These are phyloP conservation scores for Jaculus jaculus DNA, from an alignment of 2,113 vertebrate genomes.

Conservation along the genomic window DNA sequence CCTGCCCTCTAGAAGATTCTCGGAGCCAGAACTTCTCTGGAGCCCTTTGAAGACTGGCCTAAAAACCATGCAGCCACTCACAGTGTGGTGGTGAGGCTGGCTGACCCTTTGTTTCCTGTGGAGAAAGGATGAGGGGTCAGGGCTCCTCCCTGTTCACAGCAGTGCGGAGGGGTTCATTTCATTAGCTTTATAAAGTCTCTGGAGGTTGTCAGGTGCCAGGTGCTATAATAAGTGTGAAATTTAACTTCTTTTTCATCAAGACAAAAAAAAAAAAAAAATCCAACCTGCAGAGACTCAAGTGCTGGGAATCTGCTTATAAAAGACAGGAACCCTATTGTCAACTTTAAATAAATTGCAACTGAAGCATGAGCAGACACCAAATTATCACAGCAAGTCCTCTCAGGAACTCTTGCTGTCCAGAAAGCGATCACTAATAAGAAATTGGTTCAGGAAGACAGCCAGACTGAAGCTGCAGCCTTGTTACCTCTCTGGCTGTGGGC, in stretches of 20 bases:
- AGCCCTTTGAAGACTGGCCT: conserved; percentile 36
- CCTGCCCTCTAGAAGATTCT: background rate
- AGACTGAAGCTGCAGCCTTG: conserved; percentile 54
- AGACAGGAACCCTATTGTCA: conserved; percentile 63
- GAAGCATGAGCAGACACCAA: conserved; percentile 79
- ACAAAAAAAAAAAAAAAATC: conserved; percentile 39
- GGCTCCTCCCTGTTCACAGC: conserved; percentile 51
- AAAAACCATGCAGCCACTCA: background rate
- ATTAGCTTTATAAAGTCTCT: conserved; percentile 66
- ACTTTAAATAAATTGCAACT: conserved; percentile 80
- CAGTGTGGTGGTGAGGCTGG: background rate
- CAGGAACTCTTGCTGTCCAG: conserved; percentile 75
- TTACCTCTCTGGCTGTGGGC: background rate
- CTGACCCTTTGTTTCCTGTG: conserved; percentile 2
- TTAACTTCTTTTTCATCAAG: conserved; percentile 70
- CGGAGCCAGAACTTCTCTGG: conserved; percentile 5
- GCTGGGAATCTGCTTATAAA: conserved; percentile 68
- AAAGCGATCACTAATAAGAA: conserved; percentile 76
- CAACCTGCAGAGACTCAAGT: conserved; percentile 52
- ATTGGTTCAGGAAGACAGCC: conserved; percentile 63
- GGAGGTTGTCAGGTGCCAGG: conserved; percentile 63
- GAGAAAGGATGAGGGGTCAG: background rate
- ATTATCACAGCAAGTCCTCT: conserved; percentile 79
- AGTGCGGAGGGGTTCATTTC: conserved; percentile 53
- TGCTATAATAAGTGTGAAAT: conserved; percentile 79